Conservation (phyloP, 1,140 invertebrate genomes). For the Trigoniulus corallinus region DNA sequence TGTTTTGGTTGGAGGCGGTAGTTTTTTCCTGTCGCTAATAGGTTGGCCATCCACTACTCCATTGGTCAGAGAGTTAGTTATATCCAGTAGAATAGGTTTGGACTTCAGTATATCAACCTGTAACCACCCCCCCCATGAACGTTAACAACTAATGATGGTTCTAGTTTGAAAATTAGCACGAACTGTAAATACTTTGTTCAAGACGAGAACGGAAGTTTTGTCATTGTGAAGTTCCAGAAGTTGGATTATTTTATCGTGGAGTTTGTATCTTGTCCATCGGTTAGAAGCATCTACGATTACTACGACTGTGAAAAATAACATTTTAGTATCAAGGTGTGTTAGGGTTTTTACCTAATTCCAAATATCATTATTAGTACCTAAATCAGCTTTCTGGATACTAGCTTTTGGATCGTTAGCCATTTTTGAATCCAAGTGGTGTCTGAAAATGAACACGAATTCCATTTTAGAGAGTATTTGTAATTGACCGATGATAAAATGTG, state of each 20-base stretch:
- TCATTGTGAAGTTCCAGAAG: conserved; percentile 42
- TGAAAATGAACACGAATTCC: no score
- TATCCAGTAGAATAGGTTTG: conserved; percentile 52
- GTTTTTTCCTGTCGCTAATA: conserved; percentile 4
- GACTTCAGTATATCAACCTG: conserved; percentile 60
- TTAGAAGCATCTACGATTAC: conserved; percentile 71
- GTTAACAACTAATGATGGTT: neutral
- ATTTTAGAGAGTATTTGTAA: no score
- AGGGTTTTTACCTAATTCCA: neutral
- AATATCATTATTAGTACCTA: conserved; percentile 28
- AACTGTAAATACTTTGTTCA: conserved; percentile 57
- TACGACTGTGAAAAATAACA: conserved; percentile 33
- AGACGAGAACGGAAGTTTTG: conserved; percentile 55
- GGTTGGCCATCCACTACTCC: conserved; percentile 27
- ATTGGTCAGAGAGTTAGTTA: conserved; percentile 47
- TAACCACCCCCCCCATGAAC: conserved; percentile 18
- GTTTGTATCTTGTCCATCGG: conserved; percentile 39
- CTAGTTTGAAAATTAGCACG: neutral
- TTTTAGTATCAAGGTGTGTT: neutral
- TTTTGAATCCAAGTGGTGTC: conserved; percentile 33
- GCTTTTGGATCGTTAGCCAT: conserved; percentile 45
- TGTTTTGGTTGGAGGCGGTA: neutral
- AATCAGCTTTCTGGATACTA: conserved; percentile 51
- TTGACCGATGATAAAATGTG: no score
- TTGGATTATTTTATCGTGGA: conserved; percentile 50